Conservation (phyloP, 2,113 vertebrate species). For the Tringa solitaria region DNA sequence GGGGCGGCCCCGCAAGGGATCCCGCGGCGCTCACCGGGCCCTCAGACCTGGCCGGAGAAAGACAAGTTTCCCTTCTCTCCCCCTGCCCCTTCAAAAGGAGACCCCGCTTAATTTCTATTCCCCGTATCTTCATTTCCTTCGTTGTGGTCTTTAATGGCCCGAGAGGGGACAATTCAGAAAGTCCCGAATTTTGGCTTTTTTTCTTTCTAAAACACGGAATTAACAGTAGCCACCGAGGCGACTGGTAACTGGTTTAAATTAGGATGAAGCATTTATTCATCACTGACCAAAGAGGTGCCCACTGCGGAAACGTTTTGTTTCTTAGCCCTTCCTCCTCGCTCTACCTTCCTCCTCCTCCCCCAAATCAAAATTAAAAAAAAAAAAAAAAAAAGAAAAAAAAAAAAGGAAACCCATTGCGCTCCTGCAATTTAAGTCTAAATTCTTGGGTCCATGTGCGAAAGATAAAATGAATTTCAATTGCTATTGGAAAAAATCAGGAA, state of each 20-base stretch:
- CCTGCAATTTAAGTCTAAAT: constrained; percentile 11
- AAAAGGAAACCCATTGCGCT: neutral
- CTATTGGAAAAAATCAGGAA: constrained; percentile 65
- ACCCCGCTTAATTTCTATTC: neutral
- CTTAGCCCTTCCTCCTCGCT: neutral
- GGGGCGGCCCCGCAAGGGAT: too few species aligned
- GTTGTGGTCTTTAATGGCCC: neutral
- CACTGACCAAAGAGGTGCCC: constrained; percentile 15
- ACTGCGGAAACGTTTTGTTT: neutral
- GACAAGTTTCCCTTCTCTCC: neutral
- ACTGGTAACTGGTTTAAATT: constrained; percentile 30
- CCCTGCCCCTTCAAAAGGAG: neutral
- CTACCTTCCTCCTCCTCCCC: neutral
- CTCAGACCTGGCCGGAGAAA: neutral
- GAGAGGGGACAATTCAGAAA: neutral
- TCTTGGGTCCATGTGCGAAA: constrained; percentile 60
- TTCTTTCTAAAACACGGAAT: neutral
- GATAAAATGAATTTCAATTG: constrained; percentile 62
- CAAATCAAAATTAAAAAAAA: neutral
- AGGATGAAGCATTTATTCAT: neutral
- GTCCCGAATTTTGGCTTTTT: neutral
- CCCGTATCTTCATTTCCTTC: neutral
- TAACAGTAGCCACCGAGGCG: neutral
- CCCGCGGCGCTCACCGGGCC: neutral
- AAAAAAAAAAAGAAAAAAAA: too few species aligned